phyloP scores from a whole-genome alignment of 1,140 invertebrate genomes.

The Drosophila simulans region DNA sequence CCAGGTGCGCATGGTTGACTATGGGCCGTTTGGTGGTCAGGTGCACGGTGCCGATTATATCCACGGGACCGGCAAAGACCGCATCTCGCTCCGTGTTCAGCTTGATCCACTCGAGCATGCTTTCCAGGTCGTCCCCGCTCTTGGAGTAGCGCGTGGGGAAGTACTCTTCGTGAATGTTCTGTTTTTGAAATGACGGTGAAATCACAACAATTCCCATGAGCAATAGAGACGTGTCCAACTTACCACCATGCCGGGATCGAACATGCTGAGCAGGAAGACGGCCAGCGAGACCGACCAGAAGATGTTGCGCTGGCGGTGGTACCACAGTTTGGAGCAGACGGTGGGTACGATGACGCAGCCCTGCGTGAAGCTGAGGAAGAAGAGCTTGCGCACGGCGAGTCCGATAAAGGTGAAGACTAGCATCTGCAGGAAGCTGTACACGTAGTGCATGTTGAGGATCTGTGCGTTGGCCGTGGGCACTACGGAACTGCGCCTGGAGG shows the following conservation, averaged over 20 bases:
- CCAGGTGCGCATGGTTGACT: conserved; percentile 80
- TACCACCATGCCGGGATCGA: conserved; percentile 79
- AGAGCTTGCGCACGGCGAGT: conserved; percentile 74
- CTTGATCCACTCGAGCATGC: conserved; percentile 83
- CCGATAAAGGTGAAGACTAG: conserved; percentile 71
- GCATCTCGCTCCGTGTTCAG: conserved; percentile 81
- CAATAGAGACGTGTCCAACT: not conserved
- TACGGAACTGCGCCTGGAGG: conserved; percentile 37
- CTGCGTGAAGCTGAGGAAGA: conserved; percentile 81
- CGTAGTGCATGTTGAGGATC: conserved; percentile 66
- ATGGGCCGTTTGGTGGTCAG: conserved; percentile 79
- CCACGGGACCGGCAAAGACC: conserved; percentile 79
- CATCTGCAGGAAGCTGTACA: conserved; percentile 81
- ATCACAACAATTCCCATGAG: not conserved
- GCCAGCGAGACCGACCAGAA: conserved; percentile 83
- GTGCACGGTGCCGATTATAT: conserved; percentile 81
- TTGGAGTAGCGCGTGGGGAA: conserved; percentile 48
- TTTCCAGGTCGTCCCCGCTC: conserved; percentile 67
- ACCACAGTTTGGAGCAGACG: conserved; percentile 80
- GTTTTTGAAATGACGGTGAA: not conserved
- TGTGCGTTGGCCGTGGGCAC: conserved; percentile 58
- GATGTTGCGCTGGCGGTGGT: conserved; percentile 73
- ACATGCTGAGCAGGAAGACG: conserved; percentile 78
- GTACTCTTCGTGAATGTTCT: conserved; percentile 81
- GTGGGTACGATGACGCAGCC: conserved; percentile 81